Base-by-base conservation (phyloP, 2,888 invertebrate genomes). In the Myopa testacea region DNA sequence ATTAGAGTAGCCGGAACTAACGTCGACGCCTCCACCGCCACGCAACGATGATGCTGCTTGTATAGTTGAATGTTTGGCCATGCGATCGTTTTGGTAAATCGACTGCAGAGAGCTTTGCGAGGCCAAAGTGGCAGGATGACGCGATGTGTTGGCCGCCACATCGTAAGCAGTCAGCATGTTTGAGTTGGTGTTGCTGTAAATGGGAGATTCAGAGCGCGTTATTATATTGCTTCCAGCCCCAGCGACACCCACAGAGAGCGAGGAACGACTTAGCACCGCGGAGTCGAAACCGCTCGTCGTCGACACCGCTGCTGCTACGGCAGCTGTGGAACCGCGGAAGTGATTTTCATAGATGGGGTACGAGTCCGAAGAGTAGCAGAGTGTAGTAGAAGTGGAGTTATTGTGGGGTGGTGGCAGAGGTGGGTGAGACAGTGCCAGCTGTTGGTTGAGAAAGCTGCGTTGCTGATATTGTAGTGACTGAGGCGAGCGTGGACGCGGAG, bases 311-410 rank as follows among this genome's bases (percentile, higher is more conserved):
- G 67, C 38, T 68, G 75, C 2, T 10, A 58, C 60, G 58, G 68
- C 60, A 80, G 83, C 83, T 0, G 87, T 83, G 4, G 88, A 87
- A 14, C 87, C 86, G 16, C 89, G 87, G 78, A 86, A 86, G 4
- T 89, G 91, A 84, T 91, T 91, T 82, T 92, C 91, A 83, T 92
- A 92, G 52, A 92, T 92, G 0, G 92, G 92, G 70, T 91, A 92
- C 70, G 90, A 89, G 38, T 90, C 90, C 0, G 80, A 82, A 12
- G 86, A 84, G 78, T 88, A 86, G 73, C 68, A 83, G 26, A 26
- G 26, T 1, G 26, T 26, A 26, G 26, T 26, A 26, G 26, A 1
- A 26, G 26, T 26, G 26, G 26, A 26, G 85, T 60, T 80, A 76
- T 62, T 80, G 37, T 81, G 81, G 40, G 79, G 79, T 26, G 80